A percentile compares a stretch with the other conserved stretches of the same genome.
phyloP scores from a whole-genome alignment of 2,797 vertebrate species.

The Sebastes reedi region DNA sequence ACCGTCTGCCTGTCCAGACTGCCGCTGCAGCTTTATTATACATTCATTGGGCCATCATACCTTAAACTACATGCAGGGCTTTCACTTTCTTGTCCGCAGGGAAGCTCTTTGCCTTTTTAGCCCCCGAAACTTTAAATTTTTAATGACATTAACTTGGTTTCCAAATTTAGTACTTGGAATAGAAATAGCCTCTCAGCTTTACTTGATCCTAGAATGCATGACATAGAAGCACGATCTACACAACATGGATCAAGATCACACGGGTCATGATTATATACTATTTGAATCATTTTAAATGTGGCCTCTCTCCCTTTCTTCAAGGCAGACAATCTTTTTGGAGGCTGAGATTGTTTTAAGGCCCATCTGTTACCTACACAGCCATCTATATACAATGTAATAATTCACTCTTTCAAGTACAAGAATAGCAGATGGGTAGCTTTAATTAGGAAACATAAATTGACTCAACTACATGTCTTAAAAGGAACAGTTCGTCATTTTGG shows the following conservation, averaged over 20 bases:
- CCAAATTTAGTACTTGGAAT: neutral
- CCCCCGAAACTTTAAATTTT: conserved; percentile 11
- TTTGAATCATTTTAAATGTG: neutral
- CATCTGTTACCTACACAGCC: conserved; percentile 23
- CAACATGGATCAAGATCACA: neutral
- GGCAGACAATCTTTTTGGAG: neutral
- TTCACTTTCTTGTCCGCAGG: conserved; percentile 19
- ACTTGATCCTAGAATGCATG: neutral
- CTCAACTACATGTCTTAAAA: conserved; percentile 3
- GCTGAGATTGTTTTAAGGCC: conserved; percentile 1
- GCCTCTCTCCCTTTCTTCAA: neutral
- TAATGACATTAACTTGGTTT: conserved; percentile 4
- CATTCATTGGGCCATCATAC: conserved; percentile 50
- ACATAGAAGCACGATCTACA: neutral
- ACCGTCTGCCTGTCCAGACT: conserved; percentile 68
- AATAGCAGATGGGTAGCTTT: conserved; percentile 35
- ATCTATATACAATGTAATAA: conserved; percentile 4
- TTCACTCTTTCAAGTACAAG: conserved; percentile 15
- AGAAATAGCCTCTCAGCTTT: neutral
- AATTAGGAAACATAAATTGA: conserved; percentile 42
- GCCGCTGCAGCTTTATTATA: conserved; percentile 61
- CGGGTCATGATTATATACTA: neutral
- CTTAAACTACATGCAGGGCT: conserved; percentile 39
- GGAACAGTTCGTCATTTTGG: neutral
- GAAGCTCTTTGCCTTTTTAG: conserved; percentile 22